phyloP scores from a whole-genome alignment of 2,797 vertebrate species.

The Phylloscopus collybita region DNA sequence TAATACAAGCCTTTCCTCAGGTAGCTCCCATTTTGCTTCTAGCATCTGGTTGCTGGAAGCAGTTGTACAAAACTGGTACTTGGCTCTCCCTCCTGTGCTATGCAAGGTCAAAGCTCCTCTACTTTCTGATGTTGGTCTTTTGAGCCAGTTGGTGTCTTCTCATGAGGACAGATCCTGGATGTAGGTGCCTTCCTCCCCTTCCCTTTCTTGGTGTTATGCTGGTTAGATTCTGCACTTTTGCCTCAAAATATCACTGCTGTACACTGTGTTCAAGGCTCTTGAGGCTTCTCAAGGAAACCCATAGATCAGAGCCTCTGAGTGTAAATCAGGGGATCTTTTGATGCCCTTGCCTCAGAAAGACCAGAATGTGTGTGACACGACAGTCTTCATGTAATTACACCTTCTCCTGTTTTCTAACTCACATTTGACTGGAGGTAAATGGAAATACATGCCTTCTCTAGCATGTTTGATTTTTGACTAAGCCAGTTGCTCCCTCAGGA shows the following conservation, averaged over 20 bases:
- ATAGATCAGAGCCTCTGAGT: not conserved
- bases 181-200: slow-evolving; percentile 54
- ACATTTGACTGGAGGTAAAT: not conserved
- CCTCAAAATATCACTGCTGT: slow-evolving; percentile 38
- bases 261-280: not conserved
- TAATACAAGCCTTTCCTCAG: slow-evolving; percentile 31
- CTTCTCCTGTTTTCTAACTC: not conserved
- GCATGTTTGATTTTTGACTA: not conserved
- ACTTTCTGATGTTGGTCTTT: not conserved
- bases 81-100: not conserved
- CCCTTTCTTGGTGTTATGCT: slow-evolving; percentile 27
- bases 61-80: slow-evolving; percentile 1
- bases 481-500: slow-evolving; percentile 33
- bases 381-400: not conserved
- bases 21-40: slow-evolving; percentile 34
- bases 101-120: slow-evolving; percentile 34
- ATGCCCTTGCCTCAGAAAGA: not conserved
- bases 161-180: not conserved
- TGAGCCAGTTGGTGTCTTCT: not conserved
- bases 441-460: slow-evolving; percentile 7
- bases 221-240: slow-evolving; percentile 38
- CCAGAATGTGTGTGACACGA: not conserved
- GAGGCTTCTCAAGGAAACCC: not conserved
- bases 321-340: not conserved
- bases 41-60: slow-evolving; percentile 8